Percentiles rank a stretch among this genome's conserved stretches.
These are phyloP conservation scores for Myodes glareolus DNA, from an alignment of 2,113 vertebrate species.

Conservation along the genomic window DNA sequence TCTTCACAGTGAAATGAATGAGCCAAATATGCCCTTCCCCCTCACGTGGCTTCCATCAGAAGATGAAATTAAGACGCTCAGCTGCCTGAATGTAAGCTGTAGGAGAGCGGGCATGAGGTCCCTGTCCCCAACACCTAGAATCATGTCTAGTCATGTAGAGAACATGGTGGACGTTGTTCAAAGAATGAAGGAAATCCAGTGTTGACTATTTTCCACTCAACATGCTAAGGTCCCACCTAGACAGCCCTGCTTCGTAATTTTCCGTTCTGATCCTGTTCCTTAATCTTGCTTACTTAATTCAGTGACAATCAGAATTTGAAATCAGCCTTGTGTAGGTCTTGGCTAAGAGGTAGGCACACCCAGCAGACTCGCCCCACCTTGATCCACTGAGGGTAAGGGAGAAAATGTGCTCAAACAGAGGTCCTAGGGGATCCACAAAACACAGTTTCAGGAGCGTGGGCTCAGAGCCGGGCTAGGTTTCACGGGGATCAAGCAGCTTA, in stretches of 20 bases:
- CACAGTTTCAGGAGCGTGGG: neutral
- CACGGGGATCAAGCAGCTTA: neutral
- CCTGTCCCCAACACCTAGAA: neutral
- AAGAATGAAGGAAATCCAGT: neutral
- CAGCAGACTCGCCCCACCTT: neutral
- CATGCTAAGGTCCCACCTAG: neutral
- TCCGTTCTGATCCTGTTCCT: neutral
- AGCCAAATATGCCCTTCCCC: neutral
- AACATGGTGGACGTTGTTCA: neutral
- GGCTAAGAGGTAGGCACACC: neutral
- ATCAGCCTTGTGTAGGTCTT: neutral
- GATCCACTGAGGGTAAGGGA: neutral
- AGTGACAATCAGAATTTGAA: neutral
- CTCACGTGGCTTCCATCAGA: neutral
- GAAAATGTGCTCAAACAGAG: neutral
- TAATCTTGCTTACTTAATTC: neutral
- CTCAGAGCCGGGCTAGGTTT: neutral
- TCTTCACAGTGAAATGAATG: neutral
- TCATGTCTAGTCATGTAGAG: neutral
- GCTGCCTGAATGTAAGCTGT: neutral
- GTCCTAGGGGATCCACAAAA: neutral
- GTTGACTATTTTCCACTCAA: neutral
- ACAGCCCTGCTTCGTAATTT: neutral
- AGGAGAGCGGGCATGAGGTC: neutral
- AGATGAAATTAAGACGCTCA: neutral